Evolutionary conservation across 2,888 invertebrate species (phyloP).

Genomic region (Encarsia formosa): DNA sequence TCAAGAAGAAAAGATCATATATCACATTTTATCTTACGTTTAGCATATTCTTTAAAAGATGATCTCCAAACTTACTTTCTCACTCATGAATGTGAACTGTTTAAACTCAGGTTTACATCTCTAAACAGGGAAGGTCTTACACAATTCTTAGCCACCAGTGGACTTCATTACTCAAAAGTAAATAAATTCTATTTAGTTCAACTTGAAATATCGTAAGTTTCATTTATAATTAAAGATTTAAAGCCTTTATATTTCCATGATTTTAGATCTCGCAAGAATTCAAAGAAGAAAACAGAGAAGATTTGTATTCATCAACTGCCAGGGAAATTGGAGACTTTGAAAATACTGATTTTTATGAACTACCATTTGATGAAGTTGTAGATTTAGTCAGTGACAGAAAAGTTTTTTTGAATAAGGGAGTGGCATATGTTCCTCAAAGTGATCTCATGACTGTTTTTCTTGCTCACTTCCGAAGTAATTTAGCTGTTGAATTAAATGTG

Average conservation of each 20-base stretch:
- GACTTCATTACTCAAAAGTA: conserved; percentile 62
- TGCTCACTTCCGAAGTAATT: conserved; percentile 67
- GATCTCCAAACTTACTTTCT: conserved; percentile 87
- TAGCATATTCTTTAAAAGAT: conserved; percentile 86
- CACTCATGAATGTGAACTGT: conserved; percentile 82
- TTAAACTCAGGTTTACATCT: conserved; percentile 72
- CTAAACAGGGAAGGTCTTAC: conserved; percentile 62
- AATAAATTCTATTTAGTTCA: conserved; percentile 20
- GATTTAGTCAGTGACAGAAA: conserved; percentile 76
- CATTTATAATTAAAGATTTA: neutral
- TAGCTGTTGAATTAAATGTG: conserved; percentile 68
- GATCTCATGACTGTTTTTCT: conserved; percentile 83
- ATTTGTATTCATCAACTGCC: conserved; percentile 41
- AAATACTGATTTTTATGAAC: conserved; percentile 70
- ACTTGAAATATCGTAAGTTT: neutral
- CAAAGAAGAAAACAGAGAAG: conserved; percentile 58
- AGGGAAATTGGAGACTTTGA: conserved; percentile 59
- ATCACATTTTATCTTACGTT: conserved; percentile 87
- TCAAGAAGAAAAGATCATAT: conserved; percentile 77
- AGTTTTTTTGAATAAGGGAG: conserved; percentile 76
- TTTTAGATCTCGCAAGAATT: conserved; percentile 62
- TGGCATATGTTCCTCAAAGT: conserved; percentile 79
- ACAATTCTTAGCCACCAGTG: conserved; percentile 64
- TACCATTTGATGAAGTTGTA: conserved; percentile 80
- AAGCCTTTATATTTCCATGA: neutral